Conservation (phyloP, 2,888 invertebrate species). For the Tinea pellionella region DNA sequence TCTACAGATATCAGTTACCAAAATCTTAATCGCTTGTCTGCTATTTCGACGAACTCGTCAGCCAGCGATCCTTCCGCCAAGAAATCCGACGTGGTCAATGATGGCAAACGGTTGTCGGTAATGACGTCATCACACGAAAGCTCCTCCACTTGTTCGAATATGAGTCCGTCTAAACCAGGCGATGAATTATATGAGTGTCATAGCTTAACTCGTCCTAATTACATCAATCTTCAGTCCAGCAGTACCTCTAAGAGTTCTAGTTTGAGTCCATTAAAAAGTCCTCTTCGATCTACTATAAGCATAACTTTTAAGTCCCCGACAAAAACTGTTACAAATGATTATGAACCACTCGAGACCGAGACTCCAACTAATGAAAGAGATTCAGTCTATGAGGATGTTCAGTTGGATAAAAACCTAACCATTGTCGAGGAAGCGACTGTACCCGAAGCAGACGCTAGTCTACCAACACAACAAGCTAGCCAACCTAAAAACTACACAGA, state of each 20-base stretch:
- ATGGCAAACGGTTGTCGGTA: constrained; percentile 26
- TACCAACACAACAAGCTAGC: constrained; percentile 70
- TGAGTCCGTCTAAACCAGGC: constrained; percentile 37
- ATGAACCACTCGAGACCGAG: constrained; percentile 57
- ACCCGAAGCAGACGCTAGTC: constrained; percentile 64
- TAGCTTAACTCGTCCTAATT: constrained; percentile 52
- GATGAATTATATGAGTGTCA: constrained; percentile 52
- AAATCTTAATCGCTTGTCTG: constrained; percentile 57
- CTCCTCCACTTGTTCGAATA: constrained; percentile 52
- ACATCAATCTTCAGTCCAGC: constrained; percentile 56
- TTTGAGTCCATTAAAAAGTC: constrained; percentile 60
- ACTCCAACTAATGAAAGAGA: constrained; percentile 54
- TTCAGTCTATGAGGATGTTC: constrained; percentile 71
- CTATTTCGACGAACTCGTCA: constrained; percentile 44
- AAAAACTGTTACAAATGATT: constrained; percentile 47
- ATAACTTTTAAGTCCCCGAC: constrained; percentile 78
- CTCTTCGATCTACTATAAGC: constrained; percentile 77
- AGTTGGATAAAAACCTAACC: constrained; percentile 53
- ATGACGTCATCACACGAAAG: constrained; percentile 64
- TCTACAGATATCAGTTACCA: constrained; percentile 61
- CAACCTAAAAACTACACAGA: constrained; percentile 51
- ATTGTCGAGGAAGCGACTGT: constrained; percentile 67
- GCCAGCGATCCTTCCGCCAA: constrained; percentile 41
- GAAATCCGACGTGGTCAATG: constrained; percentile 22
- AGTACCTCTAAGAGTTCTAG: constrained; percentile 56